Evolutionary conservation across 2,797 vertebrate genomes (phyloP).

Genomic region (Erethizon dorsatum): DNA sequence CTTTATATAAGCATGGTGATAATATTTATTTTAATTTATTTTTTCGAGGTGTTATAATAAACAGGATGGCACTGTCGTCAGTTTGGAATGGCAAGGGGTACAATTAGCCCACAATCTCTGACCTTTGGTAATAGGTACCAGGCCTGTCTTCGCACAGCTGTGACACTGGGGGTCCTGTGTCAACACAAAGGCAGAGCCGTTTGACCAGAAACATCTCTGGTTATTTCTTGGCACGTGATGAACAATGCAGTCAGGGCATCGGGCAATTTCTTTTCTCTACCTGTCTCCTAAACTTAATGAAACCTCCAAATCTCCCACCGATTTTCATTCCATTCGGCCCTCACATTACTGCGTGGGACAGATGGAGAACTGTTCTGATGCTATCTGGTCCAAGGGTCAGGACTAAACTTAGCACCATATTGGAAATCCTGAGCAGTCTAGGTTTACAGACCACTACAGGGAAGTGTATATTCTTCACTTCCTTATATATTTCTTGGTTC

Average conservation of each 20-base stretch:
- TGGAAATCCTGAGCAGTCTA: background rate
- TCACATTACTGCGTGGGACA: background rate
- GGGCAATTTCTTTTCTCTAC: background rate
- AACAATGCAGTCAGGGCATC: background rate
- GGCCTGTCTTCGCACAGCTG: background rate
- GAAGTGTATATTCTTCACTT: background rate
- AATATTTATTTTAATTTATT: background rate
- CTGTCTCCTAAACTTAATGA: background rate
- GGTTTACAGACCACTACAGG: background rate
- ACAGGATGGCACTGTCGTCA: background rate
- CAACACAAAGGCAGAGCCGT: background rate
- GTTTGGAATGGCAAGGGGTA: background rate
- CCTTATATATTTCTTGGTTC: background rate
- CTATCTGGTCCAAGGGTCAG: background rate
- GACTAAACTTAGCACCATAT: background rate
- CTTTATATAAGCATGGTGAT: background rate
- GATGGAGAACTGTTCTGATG: background rate
- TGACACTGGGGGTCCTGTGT: background rate
- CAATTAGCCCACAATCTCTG: background rate
- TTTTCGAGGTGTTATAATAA: background rate
- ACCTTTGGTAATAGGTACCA: background rate
- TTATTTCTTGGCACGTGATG: background rate
- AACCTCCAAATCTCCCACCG: background rate
- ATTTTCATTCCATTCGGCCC: constrained; percentile 7
- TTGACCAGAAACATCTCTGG: background rate